A percentile compares a stretch with the other conserved stretches of the same genome.
Conservation (phyloP, 1,140 invertebrate genomes). For the Camponotus vicinus region DNA sequence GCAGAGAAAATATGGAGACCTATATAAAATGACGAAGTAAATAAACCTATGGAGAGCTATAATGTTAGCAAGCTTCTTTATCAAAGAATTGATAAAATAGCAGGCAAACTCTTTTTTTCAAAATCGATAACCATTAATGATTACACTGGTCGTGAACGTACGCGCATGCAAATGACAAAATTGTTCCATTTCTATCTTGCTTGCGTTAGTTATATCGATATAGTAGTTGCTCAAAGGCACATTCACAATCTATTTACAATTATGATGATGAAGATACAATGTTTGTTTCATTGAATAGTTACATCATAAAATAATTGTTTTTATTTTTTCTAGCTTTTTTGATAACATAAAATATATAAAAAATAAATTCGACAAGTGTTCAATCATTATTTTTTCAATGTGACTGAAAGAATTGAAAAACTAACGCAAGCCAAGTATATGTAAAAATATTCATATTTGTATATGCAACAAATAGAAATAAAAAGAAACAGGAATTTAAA, state of each 20-base stretch:
- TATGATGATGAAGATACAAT: not conserved
- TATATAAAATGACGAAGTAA: too few relatives aligned
- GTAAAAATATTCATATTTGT: too few relatives aligned
- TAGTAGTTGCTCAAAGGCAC: not conserved
- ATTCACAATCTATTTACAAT: not conserved
- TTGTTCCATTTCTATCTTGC: constrained; percentile 4
- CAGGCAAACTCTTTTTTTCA: not conserved
- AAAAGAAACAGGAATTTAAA: too few relatives aligned
- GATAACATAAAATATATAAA: not conserved
- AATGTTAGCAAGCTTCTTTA: too few relatives aligned
- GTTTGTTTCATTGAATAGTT: not conserved
- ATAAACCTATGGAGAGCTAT: too few relatives aligned
- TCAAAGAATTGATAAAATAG: not conserved
- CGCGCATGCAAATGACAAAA: constrained; percentile 38
- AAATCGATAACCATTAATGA: constrained; percentile 43
- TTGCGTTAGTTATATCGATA: not conserved
- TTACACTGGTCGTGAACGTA: not conserved
- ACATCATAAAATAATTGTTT: not conserved
- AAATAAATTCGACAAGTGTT: too few relatives aligned
- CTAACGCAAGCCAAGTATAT: too few relatives aligned
- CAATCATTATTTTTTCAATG: not conserved
- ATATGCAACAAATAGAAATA: too few relatives aligned
- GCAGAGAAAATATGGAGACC: too few relatives aligned
- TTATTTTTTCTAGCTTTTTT: not conserved
- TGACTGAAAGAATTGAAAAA: not conserved